Evolutionary conservation across 2,888 invertebrate species (phyloP), one percentile per base, ranked within the genome.

Genomic region (Ormyrus labotus): DNA sequence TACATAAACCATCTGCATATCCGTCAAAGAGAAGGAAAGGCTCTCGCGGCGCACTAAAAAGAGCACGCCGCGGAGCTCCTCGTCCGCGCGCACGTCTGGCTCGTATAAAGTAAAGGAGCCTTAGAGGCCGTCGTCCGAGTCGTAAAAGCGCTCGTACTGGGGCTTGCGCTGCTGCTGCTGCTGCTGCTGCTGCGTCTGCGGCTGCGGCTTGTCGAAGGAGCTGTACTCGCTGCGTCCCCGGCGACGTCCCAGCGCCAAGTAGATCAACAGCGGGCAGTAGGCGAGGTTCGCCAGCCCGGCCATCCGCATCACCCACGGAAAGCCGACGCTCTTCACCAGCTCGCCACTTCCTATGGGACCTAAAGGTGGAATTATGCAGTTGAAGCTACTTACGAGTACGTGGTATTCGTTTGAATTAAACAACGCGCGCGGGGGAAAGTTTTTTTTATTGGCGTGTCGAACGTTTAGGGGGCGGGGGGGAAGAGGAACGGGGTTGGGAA

Each of bases 341-440:
- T 94, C 94, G 2, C 96, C 95, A 34, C 95, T 96, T 68, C 95
- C 88, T 63, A 96, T 92, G 0, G 96, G 96, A 75, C 96, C 96
- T 95, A 85, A 10, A 87, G 87, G 84, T 19, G 19, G 19, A 19
- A 19, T 19, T 19, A 19, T 19, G 19, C 19, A 19, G 19, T 1
- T 19, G 19, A 19, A 19, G 19, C 19, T 19, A 2, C 19, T 19
- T 19, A 2, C 19, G 19, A 19, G 2, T 19, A 19, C 19, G 19
- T 19, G 19, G 1, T 19, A 19, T 1, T 19, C 19, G 19, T 1
- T 19, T 19, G 19, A 19, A 19, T 19, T 19, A 19, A 19, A 19
- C 19, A 19, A 1, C 19, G 19, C 19, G 19, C 19, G 19, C 13
- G 13, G 13, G 2, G 19, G 19, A 19, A 19, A 19, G 19, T 19